These are phyloP conservation scores for Gambusia affinis DNA, from an alignment of 2,113 vertebrate species.

Conservation along the genomic window DNA sequence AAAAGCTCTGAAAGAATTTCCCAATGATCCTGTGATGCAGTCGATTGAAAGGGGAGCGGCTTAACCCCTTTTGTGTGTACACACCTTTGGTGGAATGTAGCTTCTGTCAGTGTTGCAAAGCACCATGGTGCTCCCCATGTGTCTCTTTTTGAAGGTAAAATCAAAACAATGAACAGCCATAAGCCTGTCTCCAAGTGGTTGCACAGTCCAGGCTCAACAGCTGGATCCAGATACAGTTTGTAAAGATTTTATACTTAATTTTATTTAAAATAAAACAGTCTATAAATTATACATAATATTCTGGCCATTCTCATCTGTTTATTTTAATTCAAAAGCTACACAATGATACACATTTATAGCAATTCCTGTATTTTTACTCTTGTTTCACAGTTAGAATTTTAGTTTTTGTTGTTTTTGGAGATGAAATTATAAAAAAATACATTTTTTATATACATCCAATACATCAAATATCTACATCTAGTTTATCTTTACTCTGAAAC, in stretches of 20 bases:
- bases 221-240: neutral
- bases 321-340: neutral
- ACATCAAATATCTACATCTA: neutral
- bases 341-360: neutral
- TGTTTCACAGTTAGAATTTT: too few relatives aligned
- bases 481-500: neutral
- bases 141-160: conserved; percentile 26
- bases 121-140: conserved; percentile 22
- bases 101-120: conserved; percentile 56
- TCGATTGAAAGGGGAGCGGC: conserved; percentile 73
- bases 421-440: neutral
- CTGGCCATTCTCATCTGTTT: too few relatives aligned
- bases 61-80: conserved; percentile 62
- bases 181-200: conserved; percentile 6
- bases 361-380: neutral
- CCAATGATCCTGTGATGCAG: conserved; percentile 74
- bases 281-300: neutral
- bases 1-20: conserved; percentile 80
- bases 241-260: neutral
- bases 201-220: neutral
- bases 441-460: neutral
- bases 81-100: conserved; percentile 74
- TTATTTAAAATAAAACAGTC: neutral
- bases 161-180: conserved; percentile 42
- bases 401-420: neutral